A percentile compares a stretch with the other conserved stretches of the same genome.
Evolutionary conservation across 2,113 vertebrate genomes (phyloP).

Genomic region (Cyphomyrus discorhynchus): DNA sequence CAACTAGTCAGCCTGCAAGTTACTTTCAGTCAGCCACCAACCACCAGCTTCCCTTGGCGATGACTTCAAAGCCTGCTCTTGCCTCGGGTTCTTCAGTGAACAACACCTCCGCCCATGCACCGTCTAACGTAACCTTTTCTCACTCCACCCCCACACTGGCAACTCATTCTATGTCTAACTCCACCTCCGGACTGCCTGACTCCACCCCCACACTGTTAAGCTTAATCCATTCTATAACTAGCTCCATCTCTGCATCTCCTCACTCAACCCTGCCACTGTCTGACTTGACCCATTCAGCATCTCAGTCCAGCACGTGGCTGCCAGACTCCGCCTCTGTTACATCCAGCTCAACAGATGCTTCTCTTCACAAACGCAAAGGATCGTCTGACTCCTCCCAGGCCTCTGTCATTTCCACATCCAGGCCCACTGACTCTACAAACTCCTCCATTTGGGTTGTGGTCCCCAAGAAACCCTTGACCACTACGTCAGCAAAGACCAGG

Average conservation of each 20-base stretch:
- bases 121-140: background rate
- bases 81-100: background rate
- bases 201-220: background rate
- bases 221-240: background rate
- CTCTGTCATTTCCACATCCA: background rate
- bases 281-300: background rate
- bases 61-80: background rate
- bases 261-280: background rate
- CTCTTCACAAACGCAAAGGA: background rate
- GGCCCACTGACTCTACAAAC: constrained; percentile 1
- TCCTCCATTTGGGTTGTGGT: background rate
- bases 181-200: background rate
- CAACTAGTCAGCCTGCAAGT: background rate
- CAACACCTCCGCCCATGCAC: background rate
- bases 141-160: background rate
- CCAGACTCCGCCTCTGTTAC: background rate
- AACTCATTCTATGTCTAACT: background rate
- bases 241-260: too few species aligned
- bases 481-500: background rate
- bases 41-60: background rate
- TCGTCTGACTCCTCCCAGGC: background rate
- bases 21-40: background rate
- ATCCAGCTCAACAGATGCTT: background rate
- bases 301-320: background rate
- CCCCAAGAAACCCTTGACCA: background rate